Evolutionary conservation across 2,888 invertebrate genomes (phyloP), one percentile per base, ranked within the genome.

Genomic region (Watsonalla binaria): DNA sequence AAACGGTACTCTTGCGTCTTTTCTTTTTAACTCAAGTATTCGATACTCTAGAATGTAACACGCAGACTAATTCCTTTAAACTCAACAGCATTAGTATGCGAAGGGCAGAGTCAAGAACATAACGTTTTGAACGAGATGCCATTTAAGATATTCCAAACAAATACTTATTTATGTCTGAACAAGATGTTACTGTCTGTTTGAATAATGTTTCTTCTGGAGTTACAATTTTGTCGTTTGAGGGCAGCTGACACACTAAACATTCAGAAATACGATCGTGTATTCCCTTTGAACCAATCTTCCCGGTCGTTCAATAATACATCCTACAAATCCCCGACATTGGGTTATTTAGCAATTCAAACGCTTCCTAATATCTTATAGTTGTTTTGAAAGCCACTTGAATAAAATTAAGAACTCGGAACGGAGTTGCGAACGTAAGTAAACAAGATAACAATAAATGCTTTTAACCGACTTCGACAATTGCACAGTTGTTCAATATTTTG

Each of bases 1-100:
- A 66, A 75, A 71, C 65, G 65, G 65, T 58, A 55, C 56, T 62
- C 56, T 53, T 24, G 55, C 58, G 52, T 5, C 52, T 62, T 51
- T 59, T 55, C 55, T 62, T 65, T 58, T 55, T 54, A 60, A 54
- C 58, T 53, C 52, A 47, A 47, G 45, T 9, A 56, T 58, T 59
- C 45, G 57, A 58, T 56, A 54, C 49, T 49, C 37, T 39, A 14
- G 34, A 47, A 47, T 47, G 37, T 48, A 24, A 35, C 37, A 15
- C 37, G 49, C 37, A 5, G 37, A 49, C 13, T 37, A 14, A 14
- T 49, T 37, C 37, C 37, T 49, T 15, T 11, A 15, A 37, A 54
- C 61, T 52, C 61, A 61, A 60, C 58, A 49, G 56, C 58, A 68
- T 68, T 65, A 62, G 66, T 68, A 68, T 68, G 64, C 68, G 53